Base-by-base conservation (phyloP, 2,113 vertebrate genomes). In the Neomonachus schauinslandi region DNA sequence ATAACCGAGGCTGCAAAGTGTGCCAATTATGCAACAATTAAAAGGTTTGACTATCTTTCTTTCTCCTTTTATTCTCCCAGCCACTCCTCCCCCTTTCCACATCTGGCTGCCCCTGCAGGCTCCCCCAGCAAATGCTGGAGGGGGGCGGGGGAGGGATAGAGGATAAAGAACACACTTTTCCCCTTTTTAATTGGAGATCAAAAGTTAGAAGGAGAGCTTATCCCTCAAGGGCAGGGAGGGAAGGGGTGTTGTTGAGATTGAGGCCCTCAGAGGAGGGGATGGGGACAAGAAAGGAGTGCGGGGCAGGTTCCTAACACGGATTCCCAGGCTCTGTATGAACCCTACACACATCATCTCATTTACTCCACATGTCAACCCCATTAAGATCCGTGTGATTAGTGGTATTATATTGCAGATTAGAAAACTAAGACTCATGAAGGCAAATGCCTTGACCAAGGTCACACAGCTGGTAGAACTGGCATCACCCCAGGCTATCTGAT, bases 1-100 rank as follows among this genome's bases (percentile, higher is more conserved):
- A 94, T 82, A 91, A 21, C 49, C 16, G 15, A 57, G 71, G 91
- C 90, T 81, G 80, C 71, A 16, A 57, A 84, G 82, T 42, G 1
- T 26, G 95, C 95, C 96, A 96, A 90, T 85, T 94, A 72, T 26
- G 71, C 97, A 88, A 88, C 98, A 95, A 86, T 94, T 92, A 97
- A 95, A 97, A 97, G 96, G 92, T 61, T 69, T 93, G 94, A 85
- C 96, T 69, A 89, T 92, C 74, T 94, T 61, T 88, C 96, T 93
- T 74, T 83, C 74, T 11, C 28, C 90, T 94, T 97, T 96, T 80
- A 63, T 89, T 84, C 96, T 91, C 84, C 46, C 21, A 8, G 36
- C 51, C n/a, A 18, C 53, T 49, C 81, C 94, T 33, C 21, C 79
- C 39, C 22, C 21, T 39, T 86, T 53, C 80, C 90, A n/a, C 79